Conservation (phyloP, 2,113 vertebrate species). For the Stegastes partitus region DNA sequence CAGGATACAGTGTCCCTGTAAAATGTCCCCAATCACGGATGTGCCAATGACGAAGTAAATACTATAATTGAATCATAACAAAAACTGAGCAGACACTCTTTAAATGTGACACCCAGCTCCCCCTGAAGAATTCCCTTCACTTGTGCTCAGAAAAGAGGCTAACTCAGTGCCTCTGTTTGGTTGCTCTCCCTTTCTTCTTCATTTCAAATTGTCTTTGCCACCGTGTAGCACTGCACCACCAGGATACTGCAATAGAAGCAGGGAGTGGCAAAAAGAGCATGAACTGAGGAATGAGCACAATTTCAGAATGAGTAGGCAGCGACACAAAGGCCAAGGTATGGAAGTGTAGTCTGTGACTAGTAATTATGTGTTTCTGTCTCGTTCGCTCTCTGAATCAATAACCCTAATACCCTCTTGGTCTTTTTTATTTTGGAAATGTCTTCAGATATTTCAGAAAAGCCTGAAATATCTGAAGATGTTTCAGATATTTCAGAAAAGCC, state of each 20-base stretch:
- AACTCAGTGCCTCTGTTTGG: constrained; percentile 12
- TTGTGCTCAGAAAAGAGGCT: background rate
- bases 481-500: constrained; percentile 13
- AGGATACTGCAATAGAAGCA: constrained; percentile 23
- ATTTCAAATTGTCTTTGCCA: constrained; percentile 37
- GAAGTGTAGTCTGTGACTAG: constrained; percentile 44
- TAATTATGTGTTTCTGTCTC: constrained; percentile 58
- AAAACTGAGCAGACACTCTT: background rate
- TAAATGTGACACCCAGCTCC: background rate
- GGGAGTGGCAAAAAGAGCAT: constrained; percentile 37
- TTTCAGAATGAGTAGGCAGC: constrained; percentile 41
- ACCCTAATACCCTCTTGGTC: constrained; percentile 7
- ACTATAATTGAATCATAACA: constrained; percentile 16
- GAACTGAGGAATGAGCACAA: constrained; percentile 38
- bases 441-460: constrained; percentile 7
- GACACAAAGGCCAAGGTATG: constrained; percentile 47
- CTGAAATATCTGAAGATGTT: background rate
- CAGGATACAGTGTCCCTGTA: constrained; percentile 13
- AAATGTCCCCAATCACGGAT: constrained; percentile 30
- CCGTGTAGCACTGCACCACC: constrained; percentile 19
- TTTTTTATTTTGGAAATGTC: constrained; percentile 30
- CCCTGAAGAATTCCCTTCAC: background rate
- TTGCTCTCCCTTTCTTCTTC: constrained; percentile 24
- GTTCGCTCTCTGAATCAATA: constrained; percentile 48
- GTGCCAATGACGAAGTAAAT: background rate